phyloP scores from a whole-genome alignment of 2,888 invertebrate genomes.

The Pammene fasciana region DNA sequence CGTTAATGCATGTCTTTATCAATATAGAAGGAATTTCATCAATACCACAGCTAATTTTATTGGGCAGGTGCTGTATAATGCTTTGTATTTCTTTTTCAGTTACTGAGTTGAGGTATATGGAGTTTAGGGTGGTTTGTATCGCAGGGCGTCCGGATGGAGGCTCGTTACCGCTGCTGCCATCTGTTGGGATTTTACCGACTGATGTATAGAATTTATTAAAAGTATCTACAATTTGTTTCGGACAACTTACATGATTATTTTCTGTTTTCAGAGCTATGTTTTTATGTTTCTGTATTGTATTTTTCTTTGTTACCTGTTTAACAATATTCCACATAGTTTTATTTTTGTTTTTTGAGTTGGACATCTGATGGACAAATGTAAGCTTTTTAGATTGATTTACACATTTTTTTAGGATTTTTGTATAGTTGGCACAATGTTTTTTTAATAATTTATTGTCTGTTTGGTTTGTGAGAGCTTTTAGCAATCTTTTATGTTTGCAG shows the following conservation, averaged over 20 bases:
- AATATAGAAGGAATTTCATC: not conserved
- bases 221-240: not conserved
- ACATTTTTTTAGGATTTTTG: conserved; percentile 1
- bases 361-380: not conserved
- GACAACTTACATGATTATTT: not conserved
- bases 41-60: not conserved
- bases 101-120: not conserved
- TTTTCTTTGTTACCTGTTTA: not conserved
- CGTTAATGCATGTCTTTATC: not conserved
- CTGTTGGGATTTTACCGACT: not conserved
- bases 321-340: conserved; percentile 11
- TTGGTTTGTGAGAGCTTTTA: not conserved
- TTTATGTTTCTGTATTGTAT: not conserved
- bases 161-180: not conserved
- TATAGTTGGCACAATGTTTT: not conserved
- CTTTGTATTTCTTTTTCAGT: not conserved
- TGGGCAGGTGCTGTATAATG: not conserved
- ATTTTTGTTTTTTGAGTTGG: not conserved
- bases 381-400: not conserved
- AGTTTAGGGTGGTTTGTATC: not conserved
- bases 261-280: not conserved
- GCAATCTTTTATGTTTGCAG: not conserved
- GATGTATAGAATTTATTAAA: not conserved
- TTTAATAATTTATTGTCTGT: not conserved
- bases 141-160: not conserved